Base-by-base conservation (phyloP, 1,140 invertebrate species). In the Heterodera schachtii region DNA sequence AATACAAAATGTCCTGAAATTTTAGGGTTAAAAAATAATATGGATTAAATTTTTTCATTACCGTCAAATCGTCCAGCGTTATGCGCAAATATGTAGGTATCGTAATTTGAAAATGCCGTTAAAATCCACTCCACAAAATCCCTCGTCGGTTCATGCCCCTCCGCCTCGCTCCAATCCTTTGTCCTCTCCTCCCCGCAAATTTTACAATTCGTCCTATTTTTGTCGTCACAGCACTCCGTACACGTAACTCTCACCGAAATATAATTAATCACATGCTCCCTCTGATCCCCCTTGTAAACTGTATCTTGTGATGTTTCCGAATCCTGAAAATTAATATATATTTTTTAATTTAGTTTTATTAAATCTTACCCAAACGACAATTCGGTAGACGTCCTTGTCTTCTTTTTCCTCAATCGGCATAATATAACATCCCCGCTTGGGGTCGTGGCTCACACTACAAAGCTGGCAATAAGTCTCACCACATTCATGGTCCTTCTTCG, bases 141-240 rank as follows among this genome's bases (percentile, higher is more conserved):
- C 16, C 41, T 71, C 9, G 13, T 46, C 4, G 69, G 69, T 4
- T 71, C 31, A 31, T 41, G 69, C 0, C 69, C 69, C 7, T 71
- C 69, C 0, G 69, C 69, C 21, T 71, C 69, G 41, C 69, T 71
- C 69, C 69, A 71, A 31, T 71, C 69, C 11, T 71, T 71, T 43
- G 5, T 31, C 21, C 21, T 9, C 0, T 43, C 69, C 3, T 13
- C 9, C 11, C 31, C 44, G 5, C 69, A 71, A 71, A 71, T 71
- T 5, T 6, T 3, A 41, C 69, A 71, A 3, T 71, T 31, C 31
- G 8, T 46, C 31, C 44, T 71, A 1, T 8, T 46, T 3, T 41
- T 19, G 44, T 41, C 21, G 31, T 71, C 69, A 46, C 44, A 71
- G 0, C 69, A 71, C 0, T 71, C 69, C 0, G 69, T 71, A 5